These are phyloP conservation scores for Parnassius mnemosyne DNA, from an alignment of 2,888 invertebrate genomes.

Conservation along the genomic window DNA sequence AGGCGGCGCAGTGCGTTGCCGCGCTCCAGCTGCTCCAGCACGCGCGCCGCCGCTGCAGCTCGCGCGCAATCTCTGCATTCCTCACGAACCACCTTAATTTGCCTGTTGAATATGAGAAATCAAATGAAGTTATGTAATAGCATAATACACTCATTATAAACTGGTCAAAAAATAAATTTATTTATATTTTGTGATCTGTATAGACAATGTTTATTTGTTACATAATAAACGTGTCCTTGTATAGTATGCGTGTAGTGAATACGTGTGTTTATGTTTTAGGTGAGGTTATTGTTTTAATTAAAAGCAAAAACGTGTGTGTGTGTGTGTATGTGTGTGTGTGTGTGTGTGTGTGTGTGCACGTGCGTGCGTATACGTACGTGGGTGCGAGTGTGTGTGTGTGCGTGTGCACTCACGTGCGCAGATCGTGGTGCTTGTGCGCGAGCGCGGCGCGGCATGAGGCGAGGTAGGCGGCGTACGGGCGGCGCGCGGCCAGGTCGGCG, in stretches of 20 bases:
- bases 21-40: neutral
- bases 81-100: conserved; percentile 46
- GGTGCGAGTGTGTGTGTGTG: neutral
- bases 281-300: too few species aligned
- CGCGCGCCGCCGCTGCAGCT: conserved; percentile 47
- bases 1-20: too few species aligned
- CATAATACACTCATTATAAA: too few species aligned
- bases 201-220: too few species aligned
- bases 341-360: neutral
- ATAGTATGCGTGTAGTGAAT: too few species aligned
- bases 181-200: too few species aligned
- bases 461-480: conserved; percentile 68
- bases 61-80: conserved; percentile 85
- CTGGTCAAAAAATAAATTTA: too few species aligned
- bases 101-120: conserved; percentile 36
- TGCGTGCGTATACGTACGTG: neutral
- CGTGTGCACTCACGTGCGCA: conserved; percentile 42
- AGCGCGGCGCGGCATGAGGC: conserved; percentile 60
- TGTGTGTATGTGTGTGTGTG: neutral
- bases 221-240: too few species aligned
- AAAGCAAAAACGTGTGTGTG: too few species aligned
- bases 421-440: conserved; percentile 51
- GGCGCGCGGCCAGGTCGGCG: conserved; percentile 65
- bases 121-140: too few species aligned
- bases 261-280: too few species aligned